A percentile compares a stretch with the other conserved stretches of the same genome.
Conservation (phyloP, 2,113 vertebrate genomes). For the Gracilinanus agilis region DNA sequence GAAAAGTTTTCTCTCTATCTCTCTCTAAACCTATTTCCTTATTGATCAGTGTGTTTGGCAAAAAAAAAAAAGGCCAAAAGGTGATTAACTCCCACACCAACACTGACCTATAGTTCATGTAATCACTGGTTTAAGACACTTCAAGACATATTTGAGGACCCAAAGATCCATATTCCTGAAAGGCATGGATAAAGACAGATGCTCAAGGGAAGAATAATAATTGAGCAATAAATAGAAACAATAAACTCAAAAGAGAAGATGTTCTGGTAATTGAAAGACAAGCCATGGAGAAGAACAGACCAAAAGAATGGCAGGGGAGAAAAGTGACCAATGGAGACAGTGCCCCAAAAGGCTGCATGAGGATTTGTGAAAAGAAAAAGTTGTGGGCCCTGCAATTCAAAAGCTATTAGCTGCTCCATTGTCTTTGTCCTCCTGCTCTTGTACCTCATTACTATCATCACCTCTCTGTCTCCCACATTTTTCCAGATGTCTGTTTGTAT, state of each 20-base stretch:
- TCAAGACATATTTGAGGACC: background rate
- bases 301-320: background rate
- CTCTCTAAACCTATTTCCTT: background rate
- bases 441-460: background rate
- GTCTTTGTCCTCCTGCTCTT: background rate
- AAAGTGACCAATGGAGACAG: background rate
- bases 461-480: background rate
- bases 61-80: background rate
- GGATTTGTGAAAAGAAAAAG: background rate
- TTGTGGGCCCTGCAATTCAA: background rate
- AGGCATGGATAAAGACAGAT: background rate
- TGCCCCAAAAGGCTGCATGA: background rate
- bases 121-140: background rate
- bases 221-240: background rate
- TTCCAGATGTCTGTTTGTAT: background rate
- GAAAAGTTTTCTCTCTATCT: background rate
- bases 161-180: background rate
- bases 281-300: background rate
- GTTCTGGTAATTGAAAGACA: background rate
- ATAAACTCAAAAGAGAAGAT: background rate
- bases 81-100: background rate
- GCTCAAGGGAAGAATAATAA: background rate
- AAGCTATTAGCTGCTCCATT: background rate
- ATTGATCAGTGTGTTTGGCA: background rate
- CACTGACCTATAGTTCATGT: background rate